A percentile compares a stretch with the other conserved stretches of the same genome.
phyloP scores from a whole-genome alignment of 2,113 vertebrate genomes.

The Scartelaos histophorus region DNA sequence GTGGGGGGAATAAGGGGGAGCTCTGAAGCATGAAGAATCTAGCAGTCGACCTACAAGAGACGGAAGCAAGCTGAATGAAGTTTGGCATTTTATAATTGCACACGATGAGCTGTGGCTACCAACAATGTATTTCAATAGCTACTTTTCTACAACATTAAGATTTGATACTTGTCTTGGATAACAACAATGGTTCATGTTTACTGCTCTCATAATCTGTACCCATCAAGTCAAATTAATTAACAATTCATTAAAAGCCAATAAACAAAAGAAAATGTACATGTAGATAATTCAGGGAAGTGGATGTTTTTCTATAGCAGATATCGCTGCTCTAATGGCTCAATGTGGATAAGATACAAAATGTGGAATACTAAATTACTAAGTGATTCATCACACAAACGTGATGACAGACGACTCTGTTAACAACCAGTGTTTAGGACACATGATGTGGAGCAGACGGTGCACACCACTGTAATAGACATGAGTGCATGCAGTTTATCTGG shows the following conservation, averaged over 20 bases:
- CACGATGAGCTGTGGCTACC: conserved; percentile 47
- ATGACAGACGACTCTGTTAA: background rate
- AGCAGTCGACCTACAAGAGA: conserved; percentile 56
- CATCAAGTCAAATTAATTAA: no score
- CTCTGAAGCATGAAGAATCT: conserved; percentile 72
- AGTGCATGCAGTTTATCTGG: background rate
- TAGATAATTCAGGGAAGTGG: no score
- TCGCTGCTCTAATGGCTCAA: background rate
- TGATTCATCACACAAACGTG: background rate
- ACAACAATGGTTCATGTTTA: conserved; percentile 33
- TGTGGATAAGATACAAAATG: background rate
- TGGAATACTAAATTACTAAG: background rate
- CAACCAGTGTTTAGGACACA: background rate
- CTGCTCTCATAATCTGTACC: background rate
- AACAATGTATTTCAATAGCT: conserved; percentile 55
- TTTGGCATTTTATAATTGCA: conserved; percentile 77
- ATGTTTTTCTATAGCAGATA: no score
- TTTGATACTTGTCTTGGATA: conserved; percentile 27
- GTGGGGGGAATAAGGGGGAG: conserved; percentile 50
- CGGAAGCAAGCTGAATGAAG: conserved; percentile 62
- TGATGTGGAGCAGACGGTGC: background rate
- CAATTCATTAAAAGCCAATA: no score
- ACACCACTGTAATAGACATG: background rate
- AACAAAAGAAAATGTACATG: no score
- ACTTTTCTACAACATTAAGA: conserved; percentile 31